These are phyloP conservation scores for Alosa sapidissima DNA, from an alignment of 2,797 vertebrate species.

Conservation along the genomic window DNA sequence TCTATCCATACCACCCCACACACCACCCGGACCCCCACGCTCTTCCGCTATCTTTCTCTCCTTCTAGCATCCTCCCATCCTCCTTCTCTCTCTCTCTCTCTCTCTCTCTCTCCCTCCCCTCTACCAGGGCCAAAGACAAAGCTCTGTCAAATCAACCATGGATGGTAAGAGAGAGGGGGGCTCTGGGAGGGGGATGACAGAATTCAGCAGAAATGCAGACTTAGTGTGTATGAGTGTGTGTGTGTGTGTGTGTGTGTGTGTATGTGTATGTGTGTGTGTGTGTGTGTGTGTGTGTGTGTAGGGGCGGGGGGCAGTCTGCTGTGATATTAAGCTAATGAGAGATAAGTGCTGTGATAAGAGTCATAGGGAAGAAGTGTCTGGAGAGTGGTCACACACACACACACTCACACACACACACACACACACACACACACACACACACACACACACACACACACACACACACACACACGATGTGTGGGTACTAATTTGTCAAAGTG, in stretches of 20 bases:
- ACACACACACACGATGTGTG: neutral
- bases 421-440: constrained; percentile 5
- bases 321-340: constrained; percentile 8
- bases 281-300: neutral
- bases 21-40: neutral
- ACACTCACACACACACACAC: constrained; percentile 8
- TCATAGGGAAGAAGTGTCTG: neutral
- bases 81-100: neutral
- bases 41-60: neutral
- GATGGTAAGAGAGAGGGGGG: constrained; percentile 13
- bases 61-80: neutral
- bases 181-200: constrained; percentile 1
- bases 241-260: neutral
- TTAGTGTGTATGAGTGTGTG: neutral
- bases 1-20: neutral
- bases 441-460: constrained; percentile 7
- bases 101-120: constrained; percentile 6
- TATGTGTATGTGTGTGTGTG: neutral
- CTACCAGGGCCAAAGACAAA: constrained; percentile 18
- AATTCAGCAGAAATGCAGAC: constrained; percentile 18
- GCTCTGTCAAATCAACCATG: constrained; percentile 27
- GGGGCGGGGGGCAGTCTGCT: neutral
- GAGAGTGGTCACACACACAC: constrained; percentile 26
- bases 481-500: neutral
- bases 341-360: constrained; percentile 2